Percentiles rank a stretch among this genome's conserved stretches.
Evolutionary conservation across 2,113 vertebrate species (phyloP).

Genomic region (Lasiurus cinereus): DNA sequence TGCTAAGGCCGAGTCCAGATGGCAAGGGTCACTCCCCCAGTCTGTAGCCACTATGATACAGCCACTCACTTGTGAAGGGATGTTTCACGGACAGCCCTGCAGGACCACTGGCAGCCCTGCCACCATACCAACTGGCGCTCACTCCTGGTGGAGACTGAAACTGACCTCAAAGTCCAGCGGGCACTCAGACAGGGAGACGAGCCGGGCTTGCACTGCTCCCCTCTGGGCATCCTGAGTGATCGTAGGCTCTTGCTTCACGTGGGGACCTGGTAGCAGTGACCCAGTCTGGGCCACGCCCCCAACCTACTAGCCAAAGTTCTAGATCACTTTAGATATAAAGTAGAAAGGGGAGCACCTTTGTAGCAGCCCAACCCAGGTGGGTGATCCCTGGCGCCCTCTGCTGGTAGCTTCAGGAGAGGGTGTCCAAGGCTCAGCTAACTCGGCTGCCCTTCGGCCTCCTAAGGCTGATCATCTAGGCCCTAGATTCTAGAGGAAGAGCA

Average conservation of each 20-base stretch:
- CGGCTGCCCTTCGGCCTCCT: accelerated
- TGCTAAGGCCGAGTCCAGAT: neutral
- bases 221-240: neutral
- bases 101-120: neutral
- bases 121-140: neutral
- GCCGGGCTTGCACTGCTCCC: accelerated
- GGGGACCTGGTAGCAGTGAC: neutral
- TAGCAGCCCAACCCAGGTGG: too few relatives aligned
- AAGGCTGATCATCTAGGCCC: accelerated
- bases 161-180: neutral
- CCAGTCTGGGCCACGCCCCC: neutral
- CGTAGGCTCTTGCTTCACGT: too few relatives aligned
- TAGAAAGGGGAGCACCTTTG: neutral
- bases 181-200: neutral
- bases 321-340: neutral
- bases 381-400: neutral
- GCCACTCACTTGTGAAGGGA: neutral
- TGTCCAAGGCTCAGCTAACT: neutral
- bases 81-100: neutral
- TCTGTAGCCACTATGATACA: neutral
- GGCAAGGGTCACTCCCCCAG: neutral
- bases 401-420: neutral
- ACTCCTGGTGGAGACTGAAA: neutral
- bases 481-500: too few relatives aligned
- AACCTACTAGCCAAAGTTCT: neutral